Evolutionary conservation across 2,113 vertebrate species (phyloP).

Genomic region (Hydrochoerus hydrochaeris): DNA sequence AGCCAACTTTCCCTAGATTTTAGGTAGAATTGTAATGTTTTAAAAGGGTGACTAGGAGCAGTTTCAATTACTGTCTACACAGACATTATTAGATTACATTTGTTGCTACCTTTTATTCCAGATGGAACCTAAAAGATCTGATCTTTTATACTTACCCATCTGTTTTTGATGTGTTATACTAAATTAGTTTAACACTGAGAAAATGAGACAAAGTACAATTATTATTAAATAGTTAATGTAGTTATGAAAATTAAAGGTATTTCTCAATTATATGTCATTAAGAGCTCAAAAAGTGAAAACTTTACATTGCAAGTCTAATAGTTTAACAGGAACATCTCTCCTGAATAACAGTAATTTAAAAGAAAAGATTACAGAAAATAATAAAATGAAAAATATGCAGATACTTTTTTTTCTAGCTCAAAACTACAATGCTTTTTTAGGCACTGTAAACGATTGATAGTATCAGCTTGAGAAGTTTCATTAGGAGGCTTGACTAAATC

Average conservation of each 20-base stretch:
- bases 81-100: constrained; percentile 66
- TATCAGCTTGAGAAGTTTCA: background rate
- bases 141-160: constrained; percentile 48
- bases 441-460: background rate
- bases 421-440: constrained; percentile 8
- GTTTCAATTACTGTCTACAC: background rate
- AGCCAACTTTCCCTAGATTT: constrained; percentile 25
- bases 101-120: constrained; percentile 61
- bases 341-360: constrained; percentile 11
- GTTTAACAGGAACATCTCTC: background rate
- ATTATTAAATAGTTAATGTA: constrained; percentile 47
- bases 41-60: constrained; percentile 43
- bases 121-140: constrained; percentile 57
- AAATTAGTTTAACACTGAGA: constrained; percentile 67
- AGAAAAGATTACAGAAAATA: constrained; percentile 19
- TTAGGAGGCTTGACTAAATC: too few species aligned
- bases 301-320: constrained; percentile 2
- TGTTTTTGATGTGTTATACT: constrained; percentile 60
- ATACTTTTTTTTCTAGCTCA: background rate
- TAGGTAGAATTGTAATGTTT: constrained; percentile 9
- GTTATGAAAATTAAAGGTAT: constrained; percentile 51
- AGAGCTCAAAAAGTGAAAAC: constrained; percentile 37
- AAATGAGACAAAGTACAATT: constrained; percentile 1
- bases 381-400: constrained; percentile 56
- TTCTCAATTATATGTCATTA: constrained; percentile 53